phyloP scores from a whole-genome alignment of 2,113 vertebrate species.

The Boleophthalmus pectinirostris region DNA sequence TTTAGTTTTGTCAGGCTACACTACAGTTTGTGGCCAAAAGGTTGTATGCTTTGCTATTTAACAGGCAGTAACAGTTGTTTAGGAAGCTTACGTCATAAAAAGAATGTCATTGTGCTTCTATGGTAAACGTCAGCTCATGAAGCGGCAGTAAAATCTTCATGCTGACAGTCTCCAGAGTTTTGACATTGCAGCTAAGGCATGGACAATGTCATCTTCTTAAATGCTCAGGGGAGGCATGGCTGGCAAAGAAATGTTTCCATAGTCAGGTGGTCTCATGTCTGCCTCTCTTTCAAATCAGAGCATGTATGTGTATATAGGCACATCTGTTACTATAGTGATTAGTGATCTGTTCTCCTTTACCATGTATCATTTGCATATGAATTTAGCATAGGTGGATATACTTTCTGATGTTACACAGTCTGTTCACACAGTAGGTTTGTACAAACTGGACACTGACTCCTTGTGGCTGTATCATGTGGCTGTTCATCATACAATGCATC shows the following conservation, averaged over 20 bases:
- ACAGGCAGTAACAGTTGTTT: conserved; percentile 11
- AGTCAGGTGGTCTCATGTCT: not conserved
- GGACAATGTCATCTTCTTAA: conserved; percentile 4
- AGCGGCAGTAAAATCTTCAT: not conserved
- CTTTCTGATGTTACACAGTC: too few relatives aligned
- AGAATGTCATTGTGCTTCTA: conserved; percentile 5
- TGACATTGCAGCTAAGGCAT: not conserved
- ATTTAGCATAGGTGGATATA: not conserved
- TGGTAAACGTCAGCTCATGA: not conserved
- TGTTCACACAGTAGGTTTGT: too few relatives aligned
- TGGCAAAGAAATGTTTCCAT: conserved; percentile 2
- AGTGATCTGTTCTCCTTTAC: not conserved
- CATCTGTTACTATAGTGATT: not conserved
- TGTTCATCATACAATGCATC: too few relatives aligned
- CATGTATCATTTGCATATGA: not conserved
- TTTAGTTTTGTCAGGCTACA: conserved; percentile 7
- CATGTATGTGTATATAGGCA: not conserved
- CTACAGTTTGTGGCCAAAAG: not conserved
- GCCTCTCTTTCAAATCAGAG: not conserved
- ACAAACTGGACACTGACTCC: not conserved
- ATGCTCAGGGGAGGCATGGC: not conserved
- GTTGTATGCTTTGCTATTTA: not conserved
- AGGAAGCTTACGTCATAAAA: conserved; percentile 5
- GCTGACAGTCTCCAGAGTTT: not conserved
- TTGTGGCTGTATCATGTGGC: too few relatives aligned